Base-by-base conservation (phyloP, 2,888 invertebrate genomes). In the Hirtodrosophila histrioides region DNA sequence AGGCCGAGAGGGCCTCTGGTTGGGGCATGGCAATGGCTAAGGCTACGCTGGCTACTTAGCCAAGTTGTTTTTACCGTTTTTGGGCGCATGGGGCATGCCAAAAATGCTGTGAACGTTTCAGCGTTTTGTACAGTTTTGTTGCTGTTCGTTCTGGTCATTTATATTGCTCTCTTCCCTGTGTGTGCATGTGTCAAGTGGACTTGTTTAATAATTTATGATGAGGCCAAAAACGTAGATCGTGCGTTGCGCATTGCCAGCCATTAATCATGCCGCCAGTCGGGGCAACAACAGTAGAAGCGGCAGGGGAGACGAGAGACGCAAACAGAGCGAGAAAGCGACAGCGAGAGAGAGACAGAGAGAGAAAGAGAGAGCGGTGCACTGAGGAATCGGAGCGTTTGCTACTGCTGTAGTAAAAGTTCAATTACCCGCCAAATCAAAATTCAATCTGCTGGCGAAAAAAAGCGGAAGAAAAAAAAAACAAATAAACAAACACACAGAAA, bases 371-470 rank as follows among this genome's bases (percentile, higher is more conserved):
- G 27, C 27, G 9, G 6, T 31, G 31, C 31, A 31, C 29, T 39
- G 54, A 43, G 68, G 57, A 69, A 58, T 45, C 60, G 41, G 49
- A 76, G 51, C 41, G 57, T n/a, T 51, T 41, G 48, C 48, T 48
- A 45, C 64, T 55, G 70, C 56, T 70, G 76, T 83, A 83, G 84
- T 84, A 85, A 86, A 76, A 89, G 87, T 89, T 87, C 89, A 89
- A 87, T 89, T 87, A 89, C 87, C 88, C 88, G 86, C 84, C 88
- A 89, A 89, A 87, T 89, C 88, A 89, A 88, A 89, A 89, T 86
- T 88, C 88, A 87, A 88, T 87, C 84, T 84, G 79, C 79, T 80
- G 78, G 69, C 78, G 50, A 64, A 70, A 60, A 60, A 75, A 73
- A 69, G 68, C 50, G 39, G 54, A 55, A 33, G 63, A 63, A 70